These are phyloP conservation scores for Emydura subglobosa DNA, from an alignment of 2,113 vertebrate species.

Conservation along the genomic window DNA sequence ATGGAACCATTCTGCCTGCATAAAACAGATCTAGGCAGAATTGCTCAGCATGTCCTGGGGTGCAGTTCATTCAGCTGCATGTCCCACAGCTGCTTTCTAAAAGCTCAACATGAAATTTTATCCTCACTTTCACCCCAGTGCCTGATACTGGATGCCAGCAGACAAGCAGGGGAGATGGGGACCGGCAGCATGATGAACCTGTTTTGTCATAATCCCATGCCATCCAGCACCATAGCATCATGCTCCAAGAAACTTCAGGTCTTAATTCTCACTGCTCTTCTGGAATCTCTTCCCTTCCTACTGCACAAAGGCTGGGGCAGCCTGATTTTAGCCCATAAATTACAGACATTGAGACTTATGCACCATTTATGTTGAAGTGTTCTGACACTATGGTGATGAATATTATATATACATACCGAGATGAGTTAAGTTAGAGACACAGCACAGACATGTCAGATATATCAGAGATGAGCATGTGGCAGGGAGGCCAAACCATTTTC, in stretches of 20 bases:
- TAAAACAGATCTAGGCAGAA: neutral
- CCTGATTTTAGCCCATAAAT: neutral
- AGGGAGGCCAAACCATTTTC: neutral
- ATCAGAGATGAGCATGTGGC: neutral
- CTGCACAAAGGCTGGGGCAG: neutral
- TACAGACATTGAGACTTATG: neutral
- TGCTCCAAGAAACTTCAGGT: neutral
- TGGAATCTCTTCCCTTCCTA: neutral
- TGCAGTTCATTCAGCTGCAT: neutral
- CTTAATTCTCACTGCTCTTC: neutral
- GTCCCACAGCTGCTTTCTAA: neutral
- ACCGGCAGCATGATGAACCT: neutral
- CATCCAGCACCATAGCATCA: neutral
- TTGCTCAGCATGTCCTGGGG: neutral
- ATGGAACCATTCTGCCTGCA: neutral
- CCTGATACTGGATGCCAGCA: neutral
- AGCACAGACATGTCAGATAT: neutral
- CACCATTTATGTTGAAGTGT: neutral
- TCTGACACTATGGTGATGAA: neutral
- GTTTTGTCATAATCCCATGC: neutral
- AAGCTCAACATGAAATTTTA: neutral
- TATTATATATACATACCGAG: neutral
- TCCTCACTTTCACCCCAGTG: neutral
- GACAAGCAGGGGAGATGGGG: neutral
- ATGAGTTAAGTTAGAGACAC: neutral